Evolutionary conservation across 2,113 vertebrate species (phyloP).

Genomic region (Microcebus griseorufus): DNA sequence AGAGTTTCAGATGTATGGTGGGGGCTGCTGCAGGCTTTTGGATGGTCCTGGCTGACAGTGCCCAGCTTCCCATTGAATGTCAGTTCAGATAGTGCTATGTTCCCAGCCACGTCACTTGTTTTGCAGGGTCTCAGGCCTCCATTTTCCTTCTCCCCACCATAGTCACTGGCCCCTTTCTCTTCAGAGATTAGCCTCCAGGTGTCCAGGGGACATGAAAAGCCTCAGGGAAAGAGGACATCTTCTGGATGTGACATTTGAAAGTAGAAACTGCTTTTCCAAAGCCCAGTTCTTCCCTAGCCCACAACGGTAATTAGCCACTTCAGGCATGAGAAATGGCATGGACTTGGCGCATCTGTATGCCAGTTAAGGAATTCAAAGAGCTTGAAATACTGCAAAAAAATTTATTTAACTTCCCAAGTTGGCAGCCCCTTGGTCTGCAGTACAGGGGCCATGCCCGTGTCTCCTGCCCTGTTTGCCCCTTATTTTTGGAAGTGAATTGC

Average conservation of each 20-base stretch:
- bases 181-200: not conserved
- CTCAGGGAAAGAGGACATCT: not conserved
- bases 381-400: not conserved
- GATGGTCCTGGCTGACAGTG: not conserved
- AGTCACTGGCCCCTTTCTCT: not conserved
- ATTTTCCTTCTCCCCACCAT: not conserved
- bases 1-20: not conserved
- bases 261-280: slow-evolving; percentile 41
- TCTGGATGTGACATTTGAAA: slow-evolving; percentile 8
- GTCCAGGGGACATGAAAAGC: not conserved
- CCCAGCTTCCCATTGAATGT: not conserved
- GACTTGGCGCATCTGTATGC: slow-evolving; percentile 10
- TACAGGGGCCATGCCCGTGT: not conserved
- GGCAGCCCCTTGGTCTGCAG: not conserved
- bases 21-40: not conserved
- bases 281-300: not conserved
- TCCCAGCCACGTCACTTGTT: not conserved
- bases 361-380: slow-evolving; percentile 30
- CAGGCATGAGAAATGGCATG: slow-evolving; percentile 19
- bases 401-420: not conserved
- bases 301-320: slow-evolving; percentile 36
- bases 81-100: not conserved
- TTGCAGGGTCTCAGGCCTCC: not conserved
- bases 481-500: slow-evolving; percentile 24
- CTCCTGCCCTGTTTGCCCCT: not conserved